Evolutionary conservation across 2,113 vertebrate genomes (phyloP), one percentile per base, ranked within the genome.

Genomic region (Chiloscyllium plagiosum): DNA sequence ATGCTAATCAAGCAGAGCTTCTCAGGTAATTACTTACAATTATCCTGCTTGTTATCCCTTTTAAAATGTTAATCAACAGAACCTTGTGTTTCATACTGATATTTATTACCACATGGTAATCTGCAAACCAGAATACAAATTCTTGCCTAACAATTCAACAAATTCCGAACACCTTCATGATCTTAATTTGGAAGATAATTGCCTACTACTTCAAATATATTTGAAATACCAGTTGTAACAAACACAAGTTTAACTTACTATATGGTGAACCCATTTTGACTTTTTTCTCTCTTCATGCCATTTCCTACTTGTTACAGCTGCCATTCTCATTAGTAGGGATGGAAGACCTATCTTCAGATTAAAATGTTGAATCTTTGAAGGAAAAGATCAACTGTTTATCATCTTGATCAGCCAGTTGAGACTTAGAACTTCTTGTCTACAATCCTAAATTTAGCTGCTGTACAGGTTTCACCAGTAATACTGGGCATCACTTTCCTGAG

Each of bases 1-100:
- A 3, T 72, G 37, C 69, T 95, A 29, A 95, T 50, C 94, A 76
- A 72, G 72, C 42, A 72, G 69, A 72, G 66, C 42, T 70, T 47
- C 50, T 61, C 50, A 52, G 52, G 52, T 61, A 90, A 90, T 90
- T 90, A 61, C 87, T 61, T 61, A 90, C 52, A 90, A 90, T 90
- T 61, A 90, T 90, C 87, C 24, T 52, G 29, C 87, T 95, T 72
- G 69, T 69, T 52, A 72, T 33, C 69, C 69, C 47, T 72, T 95
- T 72, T 72, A 22, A 95, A 70, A 52, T 22, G 66, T 42, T 42
- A 26, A 72, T 70, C 66, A 72, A 29, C 33, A 68, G 17, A 22
- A 33, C 26, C n/a, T 19, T 29, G 33, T 70, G 47, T 70, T 95
- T 76, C 69, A 72, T 2, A 29, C 69, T 72, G 94, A 95, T 37